Base-by-base conservation (phyloP, 1,140 invertebrate species). In the Trichonephila clavipes region DNA sequence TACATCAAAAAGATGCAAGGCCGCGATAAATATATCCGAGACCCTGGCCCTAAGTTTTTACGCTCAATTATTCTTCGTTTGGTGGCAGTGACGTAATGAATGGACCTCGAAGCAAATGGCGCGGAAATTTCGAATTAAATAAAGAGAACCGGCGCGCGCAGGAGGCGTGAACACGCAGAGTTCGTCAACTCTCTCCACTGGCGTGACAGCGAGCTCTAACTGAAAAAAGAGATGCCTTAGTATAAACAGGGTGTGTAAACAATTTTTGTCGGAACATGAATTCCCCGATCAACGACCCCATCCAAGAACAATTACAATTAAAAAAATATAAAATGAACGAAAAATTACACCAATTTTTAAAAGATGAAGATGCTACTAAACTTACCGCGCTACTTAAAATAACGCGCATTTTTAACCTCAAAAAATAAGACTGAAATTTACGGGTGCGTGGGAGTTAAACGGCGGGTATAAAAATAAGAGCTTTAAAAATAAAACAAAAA, bases 201-300 rank as follows among this genome's bases (percentile, higher is more conserved):
- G 72, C 72, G 72, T 77, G 72, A 77, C 72, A 77, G 18, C 14
- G 28, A 34, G 12, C 14, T 12, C 24, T 77, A 34, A 77, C 18
- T 77, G 72, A 77, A 77, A 62, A 34, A 77, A 40, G 28, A 77
- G 72, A 77, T 40, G 72, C 72, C 72, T 6, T 28, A 72, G 69
- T 72, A 34, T 34, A 72, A 72, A 72, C 69, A 77, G 72, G 72
- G 72, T 77, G 72, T 77, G 72, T 40, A 77, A 77, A 77, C 34
- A 77, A 40, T 34, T 19, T 18, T 34, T 40, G 12, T 34, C 40
- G 10, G 18, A 40, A 77, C 72, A 34, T 28, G 72, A 28, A 77
- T 77, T 77, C 72, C 72, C 28, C 72, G 72, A 77, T 24, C 72
- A 77, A 77, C 18, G 72, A 77, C 72, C 72, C 28, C 12, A 77